Evolutionary conservation across 2,888 invertebrate genomes (phyloP).

Genomic region (Lasioglossum leucozonium): DNA sequence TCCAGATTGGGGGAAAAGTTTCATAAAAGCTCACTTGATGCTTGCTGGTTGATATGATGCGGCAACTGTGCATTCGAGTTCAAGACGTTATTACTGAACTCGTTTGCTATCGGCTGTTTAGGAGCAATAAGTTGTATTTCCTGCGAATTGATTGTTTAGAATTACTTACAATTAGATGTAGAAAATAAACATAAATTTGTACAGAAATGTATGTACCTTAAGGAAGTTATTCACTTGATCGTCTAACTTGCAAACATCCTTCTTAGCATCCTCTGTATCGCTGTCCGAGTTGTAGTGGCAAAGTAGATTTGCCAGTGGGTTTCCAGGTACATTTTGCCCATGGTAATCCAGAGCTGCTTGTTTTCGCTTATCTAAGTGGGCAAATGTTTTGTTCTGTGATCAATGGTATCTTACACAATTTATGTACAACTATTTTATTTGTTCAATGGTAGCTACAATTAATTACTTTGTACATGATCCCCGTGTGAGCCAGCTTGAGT

Average conservation of each 20-base stretch:
- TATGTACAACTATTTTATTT: not conserved
- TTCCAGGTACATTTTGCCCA: constrained; percentile 76
- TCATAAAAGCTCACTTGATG: constrained; percentile 38
- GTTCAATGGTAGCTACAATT: not conserved
- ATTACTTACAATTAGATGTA: not conserved
- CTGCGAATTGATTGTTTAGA: constrained; percentile 54
- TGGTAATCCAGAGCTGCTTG: constrained; percentile 71
- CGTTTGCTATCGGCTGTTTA: constrained; percentile 64
- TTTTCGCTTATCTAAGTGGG: constrained; percentile 68
- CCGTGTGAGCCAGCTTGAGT: constrained; percentile 75
- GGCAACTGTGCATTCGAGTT: constrained; percentile 34
- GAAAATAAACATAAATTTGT: not conserved
- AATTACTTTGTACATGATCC: constrained; percentile 77
- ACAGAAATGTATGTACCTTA: constrained; percentile 69
- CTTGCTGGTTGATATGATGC: constrained; percentile 43
- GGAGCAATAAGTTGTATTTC: constrained; percentile 82
- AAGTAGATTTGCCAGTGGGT: constrained; percentile 79
- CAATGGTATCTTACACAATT: not conserved
- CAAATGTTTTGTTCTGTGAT: not conserved
- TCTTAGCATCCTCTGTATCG: constrained; percentile 76
- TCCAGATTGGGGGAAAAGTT: not conserved
- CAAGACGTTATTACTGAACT: constrained; percentile 35
- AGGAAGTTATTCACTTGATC: constrained; percentile 82
- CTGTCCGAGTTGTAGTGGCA: constrained; percentile 83
- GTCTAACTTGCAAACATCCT: constrained; percentile 74